A percentile compares a stretch with the other conserved stretches of the same genome.
Conservation (phyloP, 37 sponge, comb jelly and placozoan species). For the Theonella swinhoei region DNA sequence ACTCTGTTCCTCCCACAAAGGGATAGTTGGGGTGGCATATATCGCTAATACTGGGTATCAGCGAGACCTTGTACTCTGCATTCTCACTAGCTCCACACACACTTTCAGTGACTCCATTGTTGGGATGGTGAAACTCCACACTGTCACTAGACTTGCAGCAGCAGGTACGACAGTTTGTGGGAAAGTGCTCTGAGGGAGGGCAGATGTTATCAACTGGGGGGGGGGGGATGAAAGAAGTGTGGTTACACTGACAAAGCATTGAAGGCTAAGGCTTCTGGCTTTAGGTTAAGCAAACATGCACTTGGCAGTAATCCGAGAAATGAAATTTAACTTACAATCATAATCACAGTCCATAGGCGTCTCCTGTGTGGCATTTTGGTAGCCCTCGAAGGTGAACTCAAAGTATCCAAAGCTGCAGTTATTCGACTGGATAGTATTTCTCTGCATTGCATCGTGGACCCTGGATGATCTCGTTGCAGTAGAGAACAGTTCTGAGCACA, state of each 20-base stretch:
- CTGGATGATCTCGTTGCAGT: slow-evolving; percentile 36
- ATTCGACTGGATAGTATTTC: slow-evolving; percentile 29
- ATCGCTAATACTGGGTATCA: neutral
- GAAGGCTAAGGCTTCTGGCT: too few species aligned
- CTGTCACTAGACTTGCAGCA: slow-evolving; percentile 9
- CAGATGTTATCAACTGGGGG: neutral
- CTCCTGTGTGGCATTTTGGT: neutral
- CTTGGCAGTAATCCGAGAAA: too few species aligned
- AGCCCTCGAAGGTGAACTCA: slow-evolving; percentile 16
- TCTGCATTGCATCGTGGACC: neutral
- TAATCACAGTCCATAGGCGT: too few species aligned
- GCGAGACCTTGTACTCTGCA: slow-evolving; percentile 14
- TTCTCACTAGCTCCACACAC: slow-evolving; percentile 2
- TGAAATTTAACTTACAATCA: too few species aligned
- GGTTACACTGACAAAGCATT: neutral
- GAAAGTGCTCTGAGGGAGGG: neutral
- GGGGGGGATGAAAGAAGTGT: neutral
- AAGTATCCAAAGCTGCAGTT: slow-evolving; percentile 71
- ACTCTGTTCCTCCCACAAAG: neutral
- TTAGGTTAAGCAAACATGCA: neutral
- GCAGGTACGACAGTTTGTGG: neutral
- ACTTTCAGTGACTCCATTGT: neutral
- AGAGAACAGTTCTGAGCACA: slow-evolving; percentile 56
- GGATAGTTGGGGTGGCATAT: neutral
- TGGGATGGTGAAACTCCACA: slow-evolving; percentile 28